phyloP scores from a whole-genome alignment of 2,113 vertebrate genomes.

The Galeopterus variegatus region DNA sequence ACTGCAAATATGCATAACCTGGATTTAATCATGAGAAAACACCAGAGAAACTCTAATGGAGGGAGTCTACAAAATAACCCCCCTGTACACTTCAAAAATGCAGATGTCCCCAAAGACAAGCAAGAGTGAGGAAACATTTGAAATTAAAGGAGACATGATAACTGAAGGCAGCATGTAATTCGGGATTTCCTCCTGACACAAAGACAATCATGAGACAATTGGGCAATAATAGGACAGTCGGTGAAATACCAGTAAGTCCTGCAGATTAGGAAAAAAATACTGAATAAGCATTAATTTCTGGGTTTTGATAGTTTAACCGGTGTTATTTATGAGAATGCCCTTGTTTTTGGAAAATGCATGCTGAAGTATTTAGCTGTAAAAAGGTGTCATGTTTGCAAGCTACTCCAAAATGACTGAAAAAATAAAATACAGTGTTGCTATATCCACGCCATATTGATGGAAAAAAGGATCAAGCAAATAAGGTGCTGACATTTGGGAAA shows the following conservation, averaged over 20 bases:
- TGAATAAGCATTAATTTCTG: not conserved
- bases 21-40: not conserved
- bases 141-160: not conserved
- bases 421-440: not conserved
- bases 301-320: not conserved
- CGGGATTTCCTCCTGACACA: not conserved
- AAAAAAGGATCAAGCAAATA: not conserved
- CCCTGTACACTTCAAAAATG: not conserved
- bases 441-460: not conserved
- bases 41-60: not conserved
- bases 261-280: not conserved
- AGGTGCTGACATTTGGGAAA: not conserved
- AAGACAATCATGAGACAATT: not conserved
- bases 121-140: not conserved
- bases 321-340: not conserved
- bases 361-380: not conserved
- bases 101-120: not conserved
- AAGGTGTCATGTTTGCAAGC: accelerated
- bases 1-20: not conserved
- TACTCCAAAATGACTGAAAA: not conserved
- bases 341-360: not conserved
- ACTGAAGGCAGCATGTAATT: not conserved
- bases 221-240: not conserved
- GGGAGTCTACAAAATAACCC: not conserved
- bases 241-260: not conserved